phyloP scores from a whole-genome alignment of 2,797 vertebrate species.

The Oreochromis grahami region DNA sequence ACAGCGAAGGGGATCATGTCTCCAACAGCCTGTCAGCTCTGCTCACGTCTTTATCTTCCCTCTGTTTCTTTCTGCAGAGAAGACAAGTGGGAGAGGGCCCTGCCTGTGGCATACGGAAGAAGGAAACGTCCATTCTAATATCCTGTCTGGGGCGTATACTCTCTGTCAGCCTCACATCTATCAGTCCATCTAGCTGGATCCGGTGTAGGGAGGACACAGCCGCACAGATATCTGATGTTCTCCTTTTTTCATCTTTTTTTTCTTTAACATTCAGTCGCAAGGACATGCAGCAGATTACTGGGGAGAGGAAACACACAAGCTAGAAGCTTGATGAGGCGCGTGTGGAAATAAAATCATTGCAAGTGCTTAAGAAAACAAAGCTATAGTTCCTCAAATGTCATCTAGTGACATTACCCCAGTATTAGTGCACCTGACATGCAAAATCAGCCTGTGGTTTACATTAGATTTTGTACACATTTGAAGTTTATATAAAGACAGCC shows the following conservation, averaged over 20 bases:
- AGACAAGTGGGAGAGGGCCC: conserved; percentile 60
- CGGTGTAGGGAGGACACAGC: conserved; percentile 36
- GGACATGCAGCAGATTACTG: conserved; percentile 37
- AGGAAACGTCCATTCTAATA: conserved; percentile 77
- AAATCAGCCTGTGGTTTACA: neutral
- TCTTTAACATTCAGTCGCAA: conserved; percentile 31
- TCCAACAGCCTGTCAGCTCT: conserved; percentile 63
- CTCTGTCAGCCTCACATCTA: conserved; percentile 54
- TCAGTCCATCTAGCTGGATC: conserved; percentile 69
- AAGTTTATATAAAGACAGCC: neutral
- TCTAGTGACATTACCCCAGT: neutral
- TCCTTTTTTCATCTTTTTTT: conserved; percentile 29
- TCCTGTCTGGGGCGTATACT: conserved; percentile 63
- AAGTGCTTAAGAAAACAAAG: neutral
- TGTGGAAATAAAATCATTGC: neutral
- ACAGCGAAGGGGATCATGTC: conserved; percentile 34
- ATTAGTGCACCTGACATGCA: neutral
- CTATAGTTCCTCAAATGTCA: neutral
- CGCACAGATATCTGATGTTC: conserved; percentile 60
- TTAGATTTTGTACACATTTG: neutral
- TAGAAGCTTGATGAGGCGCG: neutral
- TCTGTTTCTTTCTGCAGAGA: conserved; percentile 47
- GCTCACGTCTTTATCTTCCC: conserved; percentile 68
- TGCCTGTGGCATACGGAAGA: conserved; percentile 59
- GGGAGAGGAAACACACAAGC: neutral